Percentiles rank a stretch among this genome's conserved stretches.
These are phyloP conservation scores for Channallabes apus DNA, from an alignment of 2,797 vertebrate species.

Conservation along the genomic window DNA sequence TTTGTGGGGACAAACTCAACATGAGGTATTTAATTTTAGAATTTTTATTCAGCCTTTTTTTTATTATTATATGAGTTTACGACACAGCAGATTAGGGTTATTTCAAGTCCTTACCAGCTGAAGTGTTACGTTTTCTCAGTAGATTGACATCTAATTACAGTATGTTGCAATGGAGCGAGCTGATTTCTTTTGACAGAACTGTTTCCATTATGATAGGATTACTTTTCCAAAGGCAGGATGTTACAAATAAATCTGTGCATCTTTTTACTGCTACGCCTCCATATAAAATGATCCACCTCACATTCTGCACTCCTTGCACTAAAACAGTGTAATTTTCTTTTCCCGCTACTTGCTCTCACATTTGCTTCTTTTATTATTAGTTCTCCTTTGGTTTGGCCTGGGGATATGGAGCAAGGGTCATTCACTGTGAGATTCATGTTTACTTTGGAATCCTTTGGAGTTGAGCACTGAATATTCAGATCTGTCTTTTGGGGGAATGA, in stretches of 20 bases:
- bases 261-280: slow-evolving; percentile 24
- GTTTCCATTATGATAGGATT: slow-evolving; percentile 31
- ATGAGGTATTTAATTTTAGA: slow-evolving; percentile 25
- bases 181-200: slow-evolving; percentile 26
- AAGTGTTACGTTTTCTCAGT: slow-evolving; percentile 22
- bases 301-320: slow-evolving; percentile 51
- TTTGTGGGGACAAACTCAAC: slow-evolving; percentile 9
- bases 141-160: slow-evolving; percentile 24
- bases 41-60: slow-evolving; percentile 16
- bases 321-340: slow-evolving; percentile 54
- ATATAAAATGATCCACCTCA: slow-evolving; percentile 39
- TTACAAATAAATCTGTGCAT: slow-evolving; percentile 29
- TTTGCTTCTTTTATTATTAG: slow-evolving; percentile 42
- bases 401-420: slow-evolving; percentile 61
- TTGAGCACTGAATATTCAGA: slow-evolving; percentile 65
- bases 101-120: slow-evolving; percentile 6
- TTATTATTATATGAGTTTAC: background rate
- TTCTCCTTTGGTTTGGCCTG: slow-evolving; percentile 33
- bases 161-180: slow-evolving; percentile 1
- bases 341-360: slow-evolving; percentile 34
- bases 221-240: slow-evolving; percentile 25
- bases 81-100: background rate
- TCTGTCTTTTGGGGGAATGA: slow-evolving; percentile 67
- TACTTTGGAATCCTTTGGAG: slow-evolving; percentile 71
- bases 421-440: slow-evolving; percentile 74